Conservation (phyloP, 1,140 invertebrate species). For the Drosophila micromelanica region DNA sequence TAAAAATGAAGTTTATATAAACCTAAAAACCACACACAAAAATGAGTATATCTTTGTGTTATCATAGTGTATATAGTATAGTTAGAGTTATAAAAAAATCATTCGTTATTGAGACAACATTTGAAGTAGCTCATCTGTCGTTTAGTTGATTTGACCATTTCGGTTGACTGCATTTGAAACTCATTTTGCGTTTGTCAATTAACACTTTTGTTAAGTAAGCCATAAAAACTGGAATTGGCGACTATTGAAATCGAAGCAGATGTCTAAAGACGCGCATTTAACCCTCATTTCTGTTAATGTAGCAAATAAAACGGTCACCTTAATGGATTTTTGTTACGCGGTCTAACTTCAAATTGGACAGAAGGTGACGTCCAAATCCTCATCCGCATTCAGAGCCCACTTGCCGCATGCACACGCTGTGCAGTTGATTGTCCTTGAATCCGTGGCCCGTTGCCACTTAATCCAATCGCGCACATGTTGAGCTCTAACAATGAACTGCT, state of each 20-base stretch:
- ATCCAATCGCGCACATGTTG: slow-evolving; percentile 83
- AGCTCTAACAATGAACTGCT: slow-evolving; percentile 61
- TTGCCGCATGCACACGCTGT: slow-evolving; percentile 56
- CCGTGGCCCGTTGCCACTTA: slow-evolving; percentile 71
- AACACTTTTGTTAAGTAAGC: slow-evolving; percentile 73
- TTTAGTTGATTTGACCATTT: slow-evolving; percentile 36
- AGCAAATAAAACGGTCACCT: slow-evolving; percentile 79
- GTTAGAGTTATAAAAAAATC: too few species aligned
- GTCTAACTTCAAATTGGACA: slow-evolving; percentile 79
- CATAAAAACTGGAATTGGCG: slow-evolving; percentile 46
- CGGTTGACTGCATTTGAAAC: slow-evolving; percentile 47
- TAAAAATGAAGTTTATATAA: too few species aligned
- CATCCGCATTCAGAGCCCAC: slow-evolving; percentile 1
- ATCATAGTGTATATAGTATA: too few species aligned
- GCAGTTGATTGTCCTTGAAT: slow-evolving; percentile 80
- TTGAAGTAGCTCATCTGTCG: slow-evolving; percentile 14
- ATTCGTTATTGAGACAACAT: not conserved
- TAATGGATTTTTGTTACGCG: slow-evolving; percentile 81
- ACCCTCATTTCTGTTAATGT: slow-evolving; percentile 76
- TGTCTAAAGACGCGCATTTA: slow-evolving; percentile 80
- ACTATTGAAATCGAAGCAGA: slow-evolving; percentile 56
- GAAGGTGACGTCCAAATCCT: slow-evolving; percentile 56
- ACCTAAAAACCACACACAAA: too few species aligned
- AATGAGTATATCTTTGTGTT: too few species aligned
- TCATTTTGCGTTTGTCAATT: slow-evolving; percentile 58